Percentiles rank a stretch among this genome's conserved stretches.
phyloP scores from a whole-genome alignment of 2,797 vertebrate species.

The Pipistrellus kuhlii region DNA sequence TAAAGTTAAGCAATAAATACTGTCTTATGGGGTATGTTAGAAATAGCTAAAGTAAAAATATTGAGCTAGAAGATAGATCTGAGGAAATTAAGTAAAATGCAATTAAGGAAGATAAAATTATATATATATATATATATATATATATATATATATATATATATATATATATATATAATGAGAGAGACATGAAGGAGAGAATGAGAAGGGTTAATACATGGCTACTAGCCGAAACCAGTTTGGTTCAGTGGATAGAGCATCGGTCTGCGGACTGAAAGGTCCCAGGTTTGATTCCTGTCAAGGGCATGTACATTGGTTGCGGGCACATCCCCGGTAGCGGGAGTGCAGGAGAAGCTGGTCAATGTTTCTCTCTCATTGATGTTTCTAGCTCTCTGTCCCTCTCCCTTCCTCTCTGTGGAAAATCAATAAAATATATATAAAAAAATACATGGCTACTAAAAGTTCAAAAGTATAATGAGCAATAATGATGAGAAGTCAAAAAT shows the following conservation, averaged over 20 bases:
- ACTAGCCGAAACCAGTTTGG: too few species aligned
- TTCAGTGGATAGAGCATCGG: too few species aligned
- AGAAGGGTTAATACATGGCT: neutral
- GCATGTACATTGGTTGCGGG: too few species aligned
- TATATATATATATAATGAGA: neutral
- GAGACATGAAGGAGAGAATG: neutral
- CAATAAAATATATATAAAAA: too few species aligned
- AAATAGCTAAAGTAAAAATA: slow-evolving; percentile 10
- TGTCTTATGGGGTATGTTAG: neutral
- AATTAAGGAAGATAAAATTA: neutral
- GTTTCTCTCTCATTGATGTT: too few species aligned
- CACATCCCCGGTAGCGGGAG: too few species aligned
- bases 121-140: neutral
- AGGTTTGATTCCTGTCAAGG: too few species aligned
- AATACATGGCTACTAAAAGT: neutral
- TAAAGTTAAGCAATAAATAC: neutral
- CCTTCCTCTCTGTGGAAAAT: too few species aligned
- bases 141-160: neutral
- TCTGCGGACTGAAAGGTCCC: too few species aligned
- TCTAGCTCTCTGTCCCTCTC: too few species aligned
- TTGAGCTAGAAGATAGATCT: neutral
- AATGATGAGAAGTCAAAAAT: neutral
- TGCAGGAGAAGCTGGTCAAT: too few species aligned
- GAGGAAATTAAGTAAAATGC: slow-evolving; percentile 35
- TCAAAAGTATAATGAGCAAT: neutral